Percentiles rank a stretch among this genome's conserved stretches.
Evolutionary conservation across 2,888 invertebrate genomes (phyloP).

Genomic region (Torymus texanus): DNA sequence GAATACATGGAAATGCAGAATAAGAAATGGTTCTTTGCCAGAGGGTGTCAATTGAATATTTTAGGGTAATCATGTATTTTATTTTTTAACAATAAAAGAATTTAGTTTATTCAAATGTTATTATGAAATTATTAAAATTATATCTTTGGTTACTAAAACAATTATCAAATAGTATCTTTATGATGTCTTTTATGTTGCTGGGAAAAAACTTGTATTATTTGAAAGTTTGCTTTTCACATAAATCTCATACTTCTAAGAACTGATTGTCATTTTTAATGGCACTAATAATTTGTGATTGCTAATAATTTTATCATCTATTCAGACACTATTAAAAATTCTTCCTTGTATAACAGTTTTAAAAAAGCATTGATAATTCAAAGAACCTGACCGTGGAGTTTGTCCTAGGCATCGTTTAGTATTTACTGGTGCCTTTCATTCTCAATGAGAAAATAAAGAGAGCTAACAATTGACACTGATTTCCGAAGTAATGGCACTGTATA

Average conservation of each 20-base stretch:
- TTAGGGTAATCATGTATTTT: too few relatives aligned
- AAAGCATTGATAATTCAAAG: constrained; percentile 29
- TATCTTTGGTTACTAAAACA: too few relatives aligned
- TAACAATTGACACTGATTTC: constrained; percentile 21
- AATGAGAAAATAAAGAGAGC: constrained; percentile 45
- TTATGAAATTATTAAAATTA: too few relatives aligned
- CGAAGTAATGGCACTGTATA: not conserved
- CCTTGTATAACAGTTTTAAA: constrained; percentile 28
- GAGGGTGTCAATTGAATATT: too few relatives aligned
- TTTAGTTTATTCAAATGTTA: too few relatives aligned
- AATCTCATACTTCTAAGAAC: constrained; percentile 4
- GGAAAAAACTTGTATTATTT: not conserved
- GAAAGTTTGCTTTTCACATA: not conserved
- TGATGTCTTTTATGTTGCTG: not conserved
- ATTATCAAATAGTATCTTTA: not conserved
- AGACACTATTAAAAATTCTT: constrained; percentile 36
- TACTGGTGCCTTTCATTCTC: constrained; percentile 43
- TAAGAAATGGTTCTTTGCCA: too few relatives aligned
- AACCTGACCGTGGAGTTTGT: constrained; percentile 48
- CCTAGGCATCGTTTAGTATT: constrained; percentile 45
- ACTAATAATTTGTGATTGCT: constrained; percentile 30
- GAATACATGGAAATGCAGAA: too few relatives aligned
- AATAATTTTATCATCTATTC: constrained; percentile 28
- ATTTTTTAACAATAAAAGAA: too few relatives aligned
- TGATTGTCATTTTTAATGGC: constrained; percentile 5